phyloP scores from a whole-genome alignment of 2,888 invertebrate species.

The Caenorhabditis sp. region DNA sequence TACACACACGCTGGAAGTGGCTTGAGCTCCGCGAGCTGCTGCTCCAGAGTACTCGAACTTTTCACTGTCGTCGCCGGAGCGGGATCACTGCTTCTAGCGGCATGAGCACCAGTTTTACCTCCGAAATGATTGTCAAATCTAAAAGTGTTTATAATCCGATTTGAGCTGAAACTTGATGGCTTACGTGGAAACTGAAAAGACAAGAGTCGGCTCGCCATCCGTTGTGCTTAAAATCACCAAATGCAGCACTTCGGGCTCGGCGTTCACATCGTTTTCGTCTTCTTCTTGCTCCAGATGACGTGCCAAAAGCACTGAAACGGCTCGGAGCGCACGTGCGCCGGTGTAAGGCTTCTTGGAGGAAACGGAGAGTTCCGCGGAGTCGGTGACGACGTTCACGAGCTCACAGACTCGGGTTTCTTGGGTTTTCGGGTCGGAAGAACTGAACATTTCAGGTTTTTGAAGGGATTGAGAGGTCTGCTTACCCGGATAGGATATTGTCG shows the following conservation, averaged over 20 bases:
- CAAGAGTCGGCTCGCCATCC: conserved; percentile 1
- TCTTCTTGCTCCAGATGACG: background rate
- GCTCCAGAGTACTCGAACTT: conserved; percentile 10
- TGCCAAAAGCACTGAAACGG: conserved; percentile 10
- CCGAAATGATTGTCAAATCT: conserved; percentile 12
- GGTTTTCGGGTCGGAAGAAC: background rate
- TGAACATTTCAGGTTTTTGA: no score
- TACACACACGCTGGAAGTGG: conserved; percentile 39
- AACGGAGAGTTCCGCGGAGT: conserved; percentile 9
- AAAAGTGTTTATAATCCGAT: background rate
- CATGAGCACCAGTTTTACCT: background rate
- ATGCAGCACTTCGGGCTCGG: conserved; percentile 30
- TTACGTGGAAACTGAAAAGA: conserved; percentile 22
- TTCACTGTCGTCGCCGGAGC: background rate
- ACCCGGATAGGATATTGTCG: conserved; percentile 8
- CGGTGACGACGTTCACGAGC: conserved; percentile 14
- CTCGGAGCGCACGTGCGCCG: conserved; percentile 26
- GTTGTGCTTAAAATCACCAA: conserved; percentile 22
- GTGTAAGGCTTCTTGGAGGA: background rate
- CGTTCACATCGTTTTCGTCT: background rate
- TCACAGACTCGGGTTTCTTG: conserved; percentile 27
- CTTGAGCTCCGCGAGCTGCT: conserved; percentile 8
- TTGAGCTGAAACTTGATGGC: background rate
- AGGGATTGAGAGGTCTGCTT: no score
- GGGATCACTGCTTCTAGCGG: background rate